A percentile compares a stretch with the other conserved stretches of the same genome.
These are phyloP conservation scores for Hyles vespertilio DNA, from an alignment of 1,140 invertebrate genomes.

Conservation along the genomic window DNA sequence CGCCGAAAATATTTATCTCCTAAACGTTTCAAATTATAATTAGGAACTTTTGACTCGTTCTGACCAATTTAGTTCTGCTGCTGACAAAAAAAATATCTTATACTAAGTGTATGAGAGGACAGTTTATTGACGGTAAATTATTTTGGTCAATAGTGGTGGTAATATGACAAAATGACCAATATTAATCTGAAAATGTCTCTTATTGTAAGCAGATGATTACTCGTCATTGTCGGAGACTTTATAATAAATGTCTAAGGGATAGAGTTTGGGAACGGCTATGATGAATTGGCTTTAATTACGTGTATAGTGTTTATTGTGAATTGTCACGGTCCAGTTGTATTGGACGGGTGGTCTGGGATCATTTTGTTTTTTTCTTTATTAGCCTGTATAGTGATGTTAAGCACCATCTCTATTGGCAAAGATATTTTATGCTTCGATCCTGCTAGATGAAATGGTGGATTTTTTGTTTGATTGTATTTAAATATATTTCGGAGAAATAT, in stretches of 20 bases:
- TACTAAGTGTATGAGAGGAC: background rate
- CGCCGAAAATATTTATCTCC: conserved; percentile 66
- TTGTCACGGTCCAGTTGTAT: no score
- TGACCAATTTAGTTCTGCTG: conserved; percentile 15
- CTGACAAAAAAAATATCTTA: background rate
- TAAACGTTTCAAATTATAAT: conserved; percentile 72
- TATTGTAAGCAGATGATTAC: conserved; percentile 44
- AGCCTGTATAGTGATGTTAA: no score
- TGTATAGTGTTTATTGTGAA: conserved; percentile 5
- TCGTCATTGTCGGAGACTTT: conserved; percentile 13
- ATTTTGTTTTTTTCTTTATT: background rate
- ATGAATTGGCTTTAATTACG: conserved; percentile 5
- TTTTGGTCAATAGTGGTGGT: background rate
- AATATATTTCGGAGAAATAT: no score
- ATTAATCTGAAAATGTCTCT: conserved; percentile 56
- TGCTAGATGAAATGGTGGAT: no score
- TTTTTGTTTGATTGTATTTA: no score
- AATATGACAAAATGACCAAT: conserved; percentile 43
- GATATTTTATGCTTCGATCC: no score
- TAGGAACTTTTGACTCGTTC: conserved; percentile 54
- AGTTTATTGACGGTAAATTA: no score
- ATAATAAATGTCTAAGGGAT: background rate
- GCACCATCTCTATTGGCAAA: no score
- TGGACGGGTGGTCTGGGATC: background rate
- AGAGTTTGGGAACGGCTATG: background rate